Base-by-base conservation (phyloP, 1,140 invertebrate species). In the Polypedilum vanderplanki region DNA sequence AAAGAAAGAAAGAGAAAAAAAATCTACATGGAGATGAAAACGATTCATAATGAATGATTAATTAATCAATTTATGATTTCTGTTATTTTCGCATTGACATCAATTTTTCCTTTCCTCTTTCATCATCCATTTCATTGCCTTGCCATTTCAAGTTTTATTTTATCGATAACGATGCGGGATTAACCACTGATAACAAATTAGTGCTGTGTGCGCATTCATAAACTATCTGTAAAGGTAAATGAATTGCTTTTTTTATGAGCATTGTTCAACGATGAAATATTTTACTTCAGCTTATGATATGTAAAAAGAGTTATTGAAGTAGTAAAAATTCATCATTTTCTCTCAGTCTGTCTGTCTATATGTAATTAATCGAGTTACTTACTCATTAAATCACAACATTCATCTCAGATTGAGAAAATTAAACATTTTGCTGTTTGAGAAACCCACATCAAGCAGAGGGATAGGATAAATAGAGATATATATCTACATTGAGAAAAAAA, bases 41-140 rank as follows among this genome's bases (percentile, higher is more conserved):
- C 46, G n/a, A 57, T 57, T 57, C 46, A 57, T 57, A 57, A 57
- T 57, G 46, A 57, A 57, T 57, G 46, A 57, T 57, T 57, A 57
- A 57, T 57, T 57, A 57, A 57, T 57, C 46, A 57, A 57, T 57
- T 57, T 57, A 57, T 57, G 46, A 57, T 57, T 57, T 57, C n/a
- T 57, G 46, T 57, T 57, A 15, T 57, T 57, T 57, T 57, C 46
- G 12, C 46, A 12, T 12, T 57, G 46, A 57, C 46, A 57, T 57
- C 46, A 57, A 57, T 57, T 57, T 57, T 12, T 57, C 41, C n/a
- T n/a, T n/a, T 1, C 24, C 46, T 57, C 46, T 12, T 57, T 1
- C 24, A 12, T 57, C 46, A 12, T 57, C 46, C 46, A 57, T 57
- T 57, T n/a, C 46, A 57, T 57, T 57, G 12, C 10, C 46, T n/a